A percentile compares a stretch with the other conserved stretches of the same genome.
These are phyloP conservation scores for Chelidonichthys spinosus DNA, from an alignment of 2,797 vertebrate species.

Conservation along the genomic window DNA sequence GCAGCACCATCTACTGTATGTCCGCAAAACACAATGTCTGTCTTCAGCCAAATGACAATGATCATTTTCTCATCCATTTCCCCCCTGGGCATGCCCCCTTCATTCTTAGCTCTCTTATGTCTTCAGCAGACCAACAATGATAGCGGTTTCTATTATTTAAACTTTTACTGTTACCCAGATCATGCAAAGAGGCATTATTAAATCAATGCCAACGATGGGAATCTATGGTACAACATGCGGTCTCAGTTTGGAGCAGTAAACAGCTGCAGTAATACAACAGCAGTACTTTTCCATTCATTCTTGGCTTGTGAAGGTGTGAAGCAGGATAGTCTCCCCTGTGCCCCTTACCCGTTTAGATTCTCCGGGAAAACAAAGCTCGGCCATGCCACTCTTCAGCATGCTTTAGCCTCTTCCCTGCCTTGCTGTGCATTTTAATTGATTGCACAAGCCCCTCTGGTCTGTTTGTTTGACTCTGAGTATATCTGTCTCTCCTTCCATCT, in stretches of 20 bases:
- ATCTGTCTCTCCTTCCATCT: slow-evolving; percentile 17
- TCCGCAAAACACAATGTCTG: too few relatives aligned
- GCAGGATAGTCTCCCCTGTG: slow-evolving; percentile 3
- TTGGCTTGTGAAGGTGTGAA: slow-evolving; percentile 19
- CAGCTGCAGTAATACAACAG: slow-evolving; percentile 4
- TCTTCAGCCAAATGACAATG: too few relatives aligned
- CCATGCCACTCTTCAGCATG: slow-evolving; percentile 37
- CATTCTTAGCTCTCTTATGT: not conserved
- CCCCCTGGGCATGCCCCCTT: not conserved
- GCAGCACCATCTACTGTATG: not conserved
- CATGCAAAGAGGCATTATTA: not conserved
- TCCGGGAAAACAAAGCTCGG: slow-evolving; percentile 37
- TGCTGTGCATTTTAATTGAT: slow-evolving; percentile 50
- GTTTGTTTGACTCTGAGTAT: slow-evolving; percentile 7
- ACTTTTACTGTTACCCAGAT: not conserved
- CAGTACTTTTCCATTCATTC: slow-evolving; percentile 3
- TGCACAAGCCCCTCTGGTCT: slow-evolving; percentile 20
- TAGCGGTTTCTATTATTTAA: not conserved
- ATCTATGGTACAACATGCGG: not conserved
- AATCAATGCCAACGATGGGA: not conserved
- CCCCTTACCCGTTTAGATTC: slow-evolving; percentile 35
- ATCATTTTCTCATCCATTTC: too few relatives aligned
- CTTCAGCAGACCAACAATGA: not conserved
- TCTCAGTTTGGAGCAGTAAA: not conserved
- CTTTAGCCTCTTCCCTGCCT: slow-evolving; percentile 41